These are phyloP conservation scores for Phrynocephalus forsythii DNA, from an alignment of 2,797 vertebrate species.

Conservation along the genomic window DNA sequence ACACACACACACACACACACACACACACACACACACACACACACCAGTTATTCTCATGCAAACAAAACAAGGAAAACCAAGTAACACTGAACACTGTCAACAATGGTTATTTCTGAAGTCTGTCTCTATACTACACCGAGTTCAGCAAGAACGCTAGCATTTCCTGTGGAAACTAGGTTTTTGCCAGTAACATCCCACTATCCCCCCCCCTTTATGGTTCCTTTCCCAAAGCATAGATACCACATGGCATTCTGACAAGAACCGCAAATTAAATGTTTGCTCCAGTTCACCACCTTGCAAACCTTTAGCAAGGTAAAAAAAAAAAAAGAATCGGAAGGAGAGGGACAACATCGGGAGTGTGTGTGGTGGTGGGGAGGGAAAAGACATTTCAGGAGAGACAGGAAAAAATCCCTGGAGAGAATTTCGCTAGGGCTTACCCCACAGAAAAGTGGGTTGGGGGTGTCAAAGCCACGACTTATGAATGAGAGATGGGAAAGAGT, in stretches of 20 bases:
- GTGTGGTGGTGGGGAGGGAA: too few relatives aligned
- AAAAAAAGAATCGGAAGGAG: slow-evolving; percentile 8
- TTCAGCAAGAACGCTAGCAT: slow-evolving; percentile 71
- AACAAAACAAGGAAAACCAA: slow-evolving; percentile 46
- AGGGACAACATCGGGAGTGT: background rate
- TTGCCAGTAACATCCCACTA: slow-evolving; percentile 68
- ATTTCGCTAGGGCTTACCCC: background rate
- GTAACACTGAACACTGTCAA: slow-evolving; percentile 64
- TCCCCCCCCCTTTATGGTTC: slow-evolving; percentile 40
- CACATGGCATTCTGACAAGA: slow-evolving; percentile 67
- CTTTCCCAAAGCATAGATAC: slow-evolving; percentile 47
- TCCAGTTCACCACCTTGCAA: slow-evolving; percentile 65
- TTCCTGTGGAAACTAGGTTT: slow-evolving; percentile 78
- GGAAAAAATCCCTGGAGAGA: background rate
- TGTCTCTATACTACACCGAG: slow-evolving; percentile 60
- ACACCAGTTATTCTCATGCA: slow-evolving; percentile 57
- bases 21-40: too few relatives aligned
- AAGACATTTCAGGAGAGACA: background rate
- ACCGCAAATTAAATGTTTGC: slow-evolving; percentile 39
- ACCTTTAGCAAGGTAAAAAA: background rate
- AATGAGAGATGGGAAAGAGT: background rate
- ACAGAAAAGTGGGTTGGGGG: background rate
- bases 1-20: too few relatives aligned
- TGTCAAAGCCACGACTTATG: background rate
- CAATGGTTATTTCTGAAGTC: slow-evolving; percentile 67